Evolutionary conservation across 2,113 vertebrate genomes (phyloP), one percentile per base, ranked within the genome.

Genomic region (Morone chrysops): DNA sequence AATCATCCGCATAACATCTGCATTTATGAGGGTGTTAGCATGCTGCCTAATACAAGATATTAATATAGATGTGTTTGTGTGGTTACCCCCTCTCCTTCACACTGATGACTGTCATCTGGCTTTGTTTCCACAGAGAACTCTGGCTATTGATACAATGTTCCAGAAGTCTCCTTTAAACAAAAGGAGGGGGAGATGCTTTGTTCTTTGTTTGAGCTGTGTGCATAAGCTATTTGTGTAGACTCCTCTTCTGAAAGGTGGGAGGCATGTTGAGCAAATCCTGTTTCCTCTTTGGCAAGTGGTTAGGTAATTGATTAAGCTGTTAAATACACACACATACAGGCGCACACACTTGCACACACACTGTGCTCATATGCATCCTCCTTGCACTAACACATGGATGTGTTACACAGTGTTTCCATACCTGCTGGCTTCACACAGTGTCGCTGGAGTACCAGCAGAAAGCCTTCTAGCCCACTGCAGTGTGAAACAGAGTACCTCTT

Each of bases 1-100:
- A 96, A 97, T 97, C 95, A 94, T 88, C 89, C 67, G 63, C 83
- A 94, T 95, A 96, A 96, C 94, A 95, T 97, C 94, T 96, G 97
- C 96, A 95, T 97, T 96, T 90, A 95, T 91, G 94, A 95, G 92
- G 90, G 86, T 88, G 94, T 94, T 96, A 95, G 92, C 90, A 92
- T 92, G 91, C 94, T 87, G 78, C 80, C 0, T 68, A 73, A 91
- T 82, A 84, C 80, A 81, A 84, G 74, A 90, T 93, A 90, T 89
- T 93, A 92, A 92, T 92, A 87, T 89, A 86, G 88, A 94, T 81
- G 82, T 87, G 84, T 89, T 90, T 90, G 87, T 84, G 82, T 59
- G 73, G 83, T 73, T 80, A 57, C 70, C 53, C 78, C 67, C 63
- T 59, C 66, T 68, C 41, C 63, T 63, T 87, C 45, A 7, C 77